phyloP scores from a whole-genome alignment of 2,888 invertebrate species.

The Digitonthophagus gazella region DNA sequence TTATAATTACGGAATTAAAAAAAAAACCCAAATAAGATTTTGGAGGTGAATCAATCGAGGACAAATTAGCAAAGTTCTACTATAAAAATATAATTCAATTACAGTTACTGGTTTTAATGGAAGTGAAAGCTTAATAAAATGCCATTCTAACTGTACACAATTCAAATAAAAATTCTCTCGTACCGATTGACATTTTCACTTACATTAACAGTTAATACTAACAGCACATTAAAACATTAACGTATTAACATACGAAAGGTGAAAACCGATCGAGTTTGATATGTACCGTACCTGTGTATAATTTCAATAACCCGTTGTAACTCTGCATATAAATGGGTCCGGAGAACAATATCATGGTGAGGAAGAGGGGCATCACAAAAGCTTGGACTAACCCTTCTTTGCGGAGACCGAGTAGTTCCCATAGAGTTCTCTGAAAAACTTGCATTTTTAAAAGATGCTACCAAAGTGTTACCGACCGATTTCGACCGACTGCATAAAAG shows the following conservation, averaged over 20 bases:
- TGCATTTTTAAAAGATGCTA: conserved; percentile 8
- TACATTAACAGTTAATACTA: neutral
- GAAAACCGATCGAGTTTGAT: neutral
- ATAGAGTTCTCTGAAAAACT: conserved; percentile 58
- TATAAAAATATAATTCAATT: neutral
- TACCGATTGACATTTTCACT: neutral
- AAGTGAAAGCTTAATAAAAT: neutral
- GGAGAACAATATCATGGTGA: conserved; percentile 78
- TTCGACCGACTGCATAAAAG: neutral
- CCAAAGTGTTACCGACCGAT: neutral
- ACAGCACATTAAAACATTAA: neutral
- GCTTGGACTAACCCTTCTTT: conserved; percentile 72
- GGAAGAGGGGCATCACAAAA: conserved; percentile 66
- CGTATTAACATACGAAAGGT: neutral
- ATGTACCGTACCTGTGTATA: conserved; percentile 61
- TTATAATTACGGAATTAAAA: too few relatives aligned
- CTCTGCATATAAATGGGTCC: conserved; percentile 79
- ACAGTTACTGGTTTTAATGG: neutral
- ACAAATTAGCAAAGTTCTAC: too few relatives aligned
- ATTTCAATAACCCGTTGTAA: conserved; percentile 65
- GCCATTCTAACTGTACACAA: neutral
- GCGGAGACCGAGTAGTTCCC: conserved; percentile 73
- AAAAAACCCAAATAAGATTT: too few relatives aligned
- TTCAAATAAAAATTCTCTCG: neutral
- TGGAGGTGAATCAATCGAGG: too few relatives aligned